These are phyloP conservation scores for Ariolimax columbianus DNA, from an alignment of 2,888 invertebrate species.

Conservation along the genomic window DNA sequence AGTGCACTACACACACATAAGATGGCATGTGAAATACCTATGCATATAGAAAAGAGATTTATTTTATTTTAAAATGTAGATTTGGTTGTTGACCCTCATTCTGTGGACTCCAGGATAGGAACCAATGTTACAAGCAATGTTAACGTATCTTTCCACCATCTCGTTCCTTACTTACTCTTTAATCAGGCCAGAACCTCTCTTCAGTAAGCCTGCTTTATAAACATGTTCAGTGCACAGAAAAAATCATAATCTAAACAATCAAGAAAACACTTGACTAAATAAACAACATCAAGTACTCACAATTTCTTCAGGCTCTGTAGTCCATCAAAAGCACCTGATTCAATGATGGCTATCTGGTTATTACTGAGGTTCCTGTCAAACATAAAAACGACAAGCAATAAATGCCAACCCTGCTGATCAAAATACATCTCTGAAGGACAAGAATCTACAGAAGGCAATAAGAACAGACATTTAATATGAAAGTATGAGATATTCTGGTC, in stretches of 20 bases:
- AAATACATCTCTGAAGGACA: not conserved
- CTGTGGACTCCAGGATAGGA: too few relatives aligned
- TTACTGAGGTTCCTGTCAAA: slow-evolving; percentile 70
- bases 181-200: too few relatives aligned
- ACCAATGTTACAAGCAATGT: too few relatives aligned
- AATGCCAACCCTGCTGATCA: not conserved
- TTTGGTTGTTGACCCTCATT: too few relatives aligned
- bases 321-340: slow-evolving; percentile 72
- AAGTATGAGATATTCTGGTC: too few relatives aligned
- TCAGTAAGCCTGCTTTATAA: too few relatives aligned
- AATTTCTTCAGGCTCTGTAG: slow-evolving; percentile 66
- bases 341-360: slow-evolving; percentile 70
- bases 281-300: slow-evolving; percentile 64
- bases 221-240: not conserved
- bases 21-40: too few relatives aligned
- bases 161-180: too few relatives aligned
- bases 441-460: not conserved
- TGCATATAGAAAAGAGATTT: too few relatives aligned
- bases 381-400: slow-evolving; percentile 49
- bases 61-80: too few relatives aligned
- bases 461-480: not conserved
- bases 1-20: too few relatives aligned
- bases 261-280: not conserved
- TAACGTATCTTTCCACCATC: too few relatives aligned
- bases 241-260: not conserved